A percentile compares a stretch with the other conserved stretches of the same genome.
phyloP scores from a whole-genome alignment of 1,140 invertebrate genomes.

The Monomorium pharaonis region DNA sequence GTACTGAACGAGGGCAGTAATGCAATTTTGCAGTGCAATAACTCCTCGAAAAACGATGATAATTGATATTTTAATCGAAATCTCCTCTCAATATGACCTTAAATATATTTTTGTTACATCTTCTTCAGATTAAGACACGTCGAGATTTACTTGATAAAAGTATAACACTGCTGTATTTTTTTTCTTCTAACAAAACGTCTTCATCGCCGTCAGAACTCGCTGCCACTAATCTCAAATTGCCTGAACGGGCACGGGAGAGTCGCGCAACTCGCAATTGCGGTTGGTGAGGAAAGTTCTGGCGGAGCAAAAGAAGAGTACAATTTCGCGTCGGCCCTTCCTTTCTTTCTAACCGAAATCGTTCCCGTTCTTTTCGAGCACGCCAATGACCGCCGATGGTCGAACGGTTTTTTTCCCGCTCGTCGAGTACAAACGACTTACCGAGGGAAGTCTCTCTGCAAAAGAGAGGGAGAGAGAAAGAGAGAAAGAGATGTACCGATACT shows the following conservation, averaged over 20 bases:
- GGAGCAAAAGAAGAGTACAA: conserved; percentile 53
- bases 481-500: conserved; percentile 54
- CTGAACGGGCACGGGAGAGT: conserved; percentile 43
- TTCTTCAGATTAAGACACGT: not conserved
- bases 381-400: conserved; percentile 60
- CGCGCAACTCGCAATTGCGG: conserved; percentile 56
- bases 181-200: not conserved
- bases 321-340: conserved; percentile 48
- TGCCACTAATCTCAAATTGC: conserved; percentile 64
- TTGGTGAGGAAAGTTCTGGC: conserved; percentile 56
- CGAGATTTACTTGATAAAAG: not conserved
- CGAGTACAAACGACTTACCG: conserved; percentile 72
- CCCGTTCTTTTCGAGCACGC: conserved; percentile 59
- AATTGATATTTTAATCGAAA: not conserved
- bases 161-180: not conserved
- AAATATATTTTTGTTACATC: no score
- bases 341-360: conserved; percentile 60
- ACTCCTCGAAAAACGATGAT: not conserved
- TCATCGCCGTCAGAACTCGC: conserved; percentile 6
- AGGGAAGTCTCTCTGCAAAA: conserved; percentile 53
- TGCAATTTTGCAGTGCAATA: not conserved
- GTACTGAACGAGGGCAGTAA: not conserved
- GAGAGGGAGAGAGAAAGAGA: not conserved
- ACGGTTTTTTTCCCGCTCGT: conserved; percentile 35
- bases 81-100: not conserved